Evolutionary conservation across 2,888 invertebrate genomes (phyloP), one percentile per base, ranked within the genome.

Genomic region (Caenorhabditis zanzibari): DNA sequence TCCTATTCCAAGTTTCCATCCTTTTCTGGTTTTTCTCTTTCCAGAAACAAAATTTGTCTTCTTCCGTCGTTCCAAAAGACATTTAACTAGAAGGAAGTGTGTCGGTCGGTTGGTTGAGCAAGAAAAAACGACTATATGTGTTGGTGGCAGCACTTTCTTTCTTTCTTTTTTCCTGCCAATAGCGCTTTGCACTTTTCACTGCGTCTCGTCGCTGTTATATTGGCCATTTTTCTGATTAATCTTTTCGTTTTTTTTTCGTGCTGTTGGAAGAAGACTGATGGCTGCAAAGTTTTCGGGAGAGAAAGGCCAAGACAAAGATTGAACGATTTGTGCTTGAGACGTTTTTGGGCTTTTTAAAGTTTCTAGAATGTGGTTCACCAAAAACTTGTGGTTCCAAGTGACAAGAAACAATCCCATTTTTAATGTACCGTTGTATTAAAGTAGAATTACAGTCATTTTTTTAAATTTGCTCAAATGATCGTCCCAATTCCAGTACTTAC

Each of bases 131-230:
- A 52, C 74, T 74, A 41, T 24, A 73, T 54, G 64, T 74, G 66
- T 58, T 68, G 66, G 75, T 47, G 66, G 75, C 56, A 68, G 61
- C 63, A 63, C 71, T 63, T 77, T 47, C 52, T 38, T 44, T 38
- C 19, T 26, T 14, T 52, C 52, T 54, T 64, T 56, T 71, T 71
- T 71, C 28, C 61, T 52, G 35, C 68, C 61, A 56, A 56, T 49
- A 68, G 69, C 41, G 14, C 49, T 63, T 77, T 77, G 77, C 77
- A 77, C 77, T 77, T 77, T 76, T 52, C 52, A 38, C 71, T 77
- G 77, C 77, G 77, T 77, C 77, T 77, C 77, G 32, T 44, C 19
- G n/a, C 32, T 6, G 64, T 64, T 44, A n/a, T 49, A 32, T 35
- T 68, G 16, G 22, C 77, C 71, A 59, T 58, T 71, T 77, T 71